Conservation (phyloP, 2,888 invertebrate species). For the Drosophila nr. perissopoda region DNA sequence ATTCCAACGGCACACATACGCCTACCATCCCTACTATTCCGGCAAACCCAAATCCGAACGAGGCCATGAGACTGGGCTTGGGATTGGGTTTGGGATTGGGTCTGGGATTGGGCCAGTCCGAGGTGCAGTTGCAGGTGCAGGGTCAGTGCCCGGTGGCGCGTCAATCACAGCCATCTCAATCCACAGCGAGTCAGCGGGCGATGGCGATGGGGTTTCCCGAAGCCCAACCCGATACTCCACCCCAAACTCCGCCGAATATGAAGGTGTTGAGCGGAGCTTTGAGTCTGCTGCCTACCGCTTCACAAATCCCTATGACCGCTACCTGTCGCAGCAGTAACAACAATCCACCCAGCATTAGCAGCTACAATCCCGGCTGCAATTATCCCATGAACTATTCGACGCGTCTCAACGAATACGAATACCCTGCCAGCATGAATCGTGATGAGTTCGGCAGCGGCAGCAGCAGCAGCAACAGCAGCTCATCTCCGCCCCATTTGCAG, state of each 20-base stretch:
- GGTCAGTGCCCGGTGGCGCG: constrained; percentile 31
- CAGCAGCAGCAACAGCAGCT: constrained; percentile 73
- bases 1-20: constrained; percentile 81
- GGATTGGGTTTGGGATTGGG: constrained; percentile 40
- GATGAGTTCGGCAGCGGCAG: constrained; percentile 75
- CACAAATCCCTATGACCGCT: constrained; percentile 86
- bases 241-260: constrained; percentile 97
- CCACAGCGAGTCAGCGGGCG: constrained; percentile 83
- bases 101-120: constrained; percentile 24
- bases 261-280: constrained; percentile 93
- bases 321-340: constrained; percentile 85
- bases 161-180: constrained; percentile 63
- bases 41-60: constrained; percentile 80
- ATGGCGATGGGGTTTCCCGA: constrained; percentile 93
- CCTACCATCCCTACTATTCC: constrained; percentile 82
- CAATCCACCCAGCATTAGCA: constrained; percentile 2
- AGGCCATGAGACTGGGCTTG: constrained; percentile 44
- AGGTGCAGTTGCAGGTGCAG: constrained; percentile 2
- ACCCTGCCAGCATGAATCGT: constrained; percentile 67
- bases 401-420: constrained; percentile 81
- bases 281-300: constrained; percentile 89
- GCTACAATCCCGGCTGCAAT: constrained; percentile 50
- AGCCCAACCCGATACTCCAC: constrained; percentile 94
- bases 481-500: constrained; percentile 73
- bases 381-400: constrained; percentile 70